phyloP scores from a whole-genome alignment of 2,888 invertebrate species.

The Torymus texanus region DNA sequence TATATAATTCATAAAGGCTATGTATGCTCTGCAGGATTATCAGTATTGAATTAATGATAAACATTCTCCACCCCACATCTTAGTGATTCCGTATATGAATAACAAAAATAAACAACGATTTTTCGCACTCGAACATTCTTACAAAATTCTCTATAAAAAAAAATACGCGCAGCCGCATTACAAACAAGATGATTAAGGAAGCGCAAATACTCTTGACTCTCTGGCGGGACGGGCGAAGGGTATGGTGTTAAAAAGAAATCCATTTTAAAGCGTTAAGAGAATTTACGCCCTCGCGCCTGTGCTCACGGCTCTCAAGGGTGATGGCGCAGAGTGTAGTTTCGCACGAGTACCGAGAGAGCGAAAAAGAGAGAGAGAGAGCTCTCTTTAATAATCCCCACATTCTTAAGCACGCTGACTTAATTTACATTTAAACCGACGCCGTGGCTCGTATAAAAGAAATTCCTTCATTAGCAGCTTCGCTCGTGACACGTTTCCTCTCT shows the following conservation, averaged over 20 bases:
- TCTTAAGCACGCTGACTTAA: slow-evolving; percentile 67
- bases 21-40: neutral
- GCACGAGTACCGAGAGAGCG: slow-evolving; percentile 51
- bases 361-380: too few species aligned
- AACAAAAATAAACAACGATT: slow-evolving; percentile 1
- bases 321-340: slow-evolving; percentile 20
- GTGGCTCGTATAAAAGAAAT: slow-evolving; percentile 57
- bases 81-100: neutral
- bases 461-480: slow-evolving; percentile 58
- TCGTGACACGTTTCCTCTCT: too few species aligned
- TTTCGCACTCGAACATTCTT: neutral
- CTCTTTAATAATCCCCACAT: slow-evolving; percentile 67
- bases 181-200: slow-evolving; percentile 2
- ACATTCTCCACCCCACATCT: neutral
- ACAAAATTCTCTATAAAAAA: neutral
- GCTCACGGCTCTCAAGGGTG: neutral
- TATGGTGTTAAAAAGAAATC: slow-evolving; percentile 1
- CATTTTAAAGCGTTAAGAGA: slow-evolving; percentile 43
- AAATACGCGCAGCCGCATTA: neutral
- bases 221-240: too few species aligned
- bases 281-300: slow-evolving; percentile 19
- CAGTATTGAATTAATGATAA: slow-evolving; percentile 11
- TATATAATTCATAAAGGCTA: slow-evolving; percentile 3
- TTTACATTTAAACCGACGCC: slow-evolving; percentile 68
- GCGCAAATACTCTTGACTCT: too few species aligned